phyloP scores from a whole-genome alignment of 2,797 vertebrate genomes.

The Kryptopterus vitreolus region DNA sequence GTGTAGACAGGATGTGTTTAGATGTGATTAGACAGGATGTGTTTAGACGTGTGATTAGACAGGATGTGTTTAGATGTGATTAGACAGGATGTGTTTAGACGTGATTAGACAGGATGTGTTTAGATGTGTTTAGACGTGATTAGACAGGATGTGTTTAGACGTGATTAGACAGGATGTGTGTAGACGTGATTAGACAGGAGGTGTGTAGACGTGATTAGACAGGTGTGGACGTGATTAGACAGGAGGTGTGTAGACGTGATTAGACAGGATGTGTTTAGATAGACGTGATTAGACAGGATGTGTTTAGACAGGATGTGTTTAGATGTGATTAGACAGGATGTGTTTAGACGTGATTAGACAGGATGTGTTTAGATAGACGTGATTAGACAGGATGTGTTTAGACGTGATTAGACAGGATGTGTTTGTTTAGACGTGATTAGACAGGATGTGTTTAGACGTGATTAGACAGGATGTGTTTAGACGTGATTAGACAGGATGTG shows the following conservation, averaged over 20 bases:
- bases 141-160: not conserved
- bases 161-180: too few relatives aligned
- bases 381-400: not conserved
- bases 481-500: not conserved
- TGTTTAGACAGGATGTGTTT: not conserved
- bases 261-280: not conserved
- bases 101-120: not conserved
- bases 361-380: too few relatives aligned
- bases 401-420: not conserved
- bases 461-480: too few relatives aligned
- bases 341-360: not conserved
- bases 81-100: not conserved
- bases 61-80: too few relatives aligned
- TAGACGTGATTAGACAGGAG: not conserved
- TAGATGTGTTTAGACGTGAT: not conserved
- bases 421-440: too few relatives aligned
- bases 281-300: not conserved
- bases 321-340: not conserved
- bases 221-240: not conserved
- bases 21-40: too few relatives aligned
- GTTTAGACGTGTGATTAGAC: too few relatives aligned
- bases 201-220: not conserved
- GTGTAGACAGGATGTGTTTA: too few relatives aligned
- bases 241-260: not conserved
- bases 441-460: too few relatives aligned